Evolutionary conservation across 2,888 invertebrate genomes (phyloP).

Genomic region (Capitulum mitella): DNA sequence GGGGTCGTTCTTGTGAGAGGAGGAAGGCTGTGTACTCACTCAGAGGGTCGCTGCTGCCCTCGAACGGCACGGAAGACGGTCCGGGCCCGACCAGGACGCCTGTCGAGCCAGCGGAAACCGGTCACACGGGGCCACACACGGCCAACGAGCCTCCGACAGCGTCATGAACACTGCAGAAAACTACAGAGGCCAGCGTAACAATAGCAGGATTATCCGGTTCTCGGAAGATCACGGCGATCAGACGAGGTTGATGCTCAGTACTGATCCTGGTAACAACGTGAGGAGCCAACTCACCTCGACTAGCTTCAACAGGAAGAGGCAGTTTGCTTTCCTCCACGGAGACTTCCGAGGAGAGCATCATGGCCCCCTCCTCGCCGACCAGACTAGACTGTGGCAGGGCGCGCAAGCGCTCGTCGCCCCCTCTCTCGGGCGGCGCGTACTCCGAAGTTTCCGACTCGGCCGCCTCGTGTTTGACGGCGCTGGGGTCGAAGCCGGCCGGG

Average conservation of each 20-base stretch:
- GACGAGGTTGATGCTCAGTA: no score
- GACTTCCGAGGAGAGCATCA: not conserved
- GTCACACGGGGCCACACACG: no score
- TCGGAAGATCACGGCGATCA: no score
- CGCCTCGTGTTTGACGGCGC: not conserved
- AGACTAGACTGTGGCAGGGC: not conserved
- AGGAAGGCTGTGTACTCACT: constrained; percentile 4
- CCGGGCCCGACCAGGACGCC: not conserved
- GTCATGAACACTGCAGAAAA: no score
- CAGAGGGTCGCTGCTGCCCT: not conserved
- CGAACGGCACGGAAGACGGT: not conserved
- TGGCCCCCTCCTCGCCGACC: not conserved
- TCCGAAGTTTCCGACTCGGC: not conserved
- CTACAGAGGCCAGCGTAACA: no score
- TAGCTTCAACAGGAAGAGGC: not conserved
- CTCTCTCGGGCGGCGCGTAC: not conserved
- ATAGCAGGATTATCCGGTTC: no score
- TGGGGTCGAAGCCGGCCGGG: not conserved
- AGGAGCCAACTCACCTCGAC: constrained; percentile 8
- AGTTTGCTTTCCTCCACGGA: not conserved
- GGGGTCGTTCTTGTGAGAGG: no score
- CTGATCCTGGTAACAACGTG: no score
- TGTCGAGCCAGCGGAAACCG: no score
- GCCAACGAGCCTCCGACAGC: no score
- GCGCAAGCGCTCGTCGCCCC: not conserved